Evolutionary conservation across 2,113 vertebrate species (phyloP), one percentile per base, ranked within the genome.

Genomic region (Nematolebias whitei): DNA sequence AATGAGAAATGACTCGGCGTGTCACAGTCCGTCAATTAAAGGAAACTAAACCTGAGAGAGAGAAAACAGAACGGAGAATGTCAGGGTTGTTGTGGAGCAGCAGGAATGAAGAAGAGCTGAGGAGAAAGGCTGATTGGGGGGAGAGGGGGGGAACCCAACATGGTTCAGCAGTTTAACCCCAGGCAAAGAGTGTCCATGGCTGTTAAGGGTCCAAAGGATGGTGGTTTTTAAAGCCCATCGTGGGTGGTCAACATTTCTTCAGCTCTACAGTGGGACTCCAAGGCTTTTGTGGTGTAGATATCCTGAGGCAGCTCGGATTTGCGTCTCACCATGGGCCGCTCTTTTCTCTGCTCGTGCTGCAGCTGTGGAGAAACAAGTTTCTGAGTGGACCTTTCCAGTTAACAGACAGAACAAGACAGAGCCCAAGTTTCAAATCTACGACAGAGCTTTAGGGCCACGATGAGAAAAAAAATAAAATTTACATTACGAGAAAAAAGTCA

Each of bases 241-340:
- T 95, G 94, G 82, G 88, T 76, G 87, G 94, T 92, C 88, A 95
- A 90, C 92, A 95, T 95, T 86, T 95, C 94, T 68, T 96, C 95
- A 84, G 95, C 93, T 91, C 95, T 93, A 92, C 95, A 93, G 90
- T 95, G 96, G 87, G 95, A 93, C 92, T 98, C 97, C 96, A 97
- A 97, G 96, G 96, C 96, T 95, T 94, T 97, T 92, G 94, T 94
- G 95, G 96, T 95, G 95, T 95, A 96, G 88, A 94, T 96, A 93
- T 98, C 96, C 96, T 96, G 96, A 94, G 96, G 96, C 94, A 96
- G 92, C 92, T 99, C 97, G 53, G 97, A 96, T 91, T 97, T 98
- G 88, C 95, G 95, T 85, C 96, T 95, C 83, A 94, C 91, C 76
- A 96, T 92, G 44, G 94, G 89, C 85, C 95, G 94, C 83, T 98